Conservation (phyloP, 2,113 vertebrate genomes). For the Piprites chloris region DNA sequence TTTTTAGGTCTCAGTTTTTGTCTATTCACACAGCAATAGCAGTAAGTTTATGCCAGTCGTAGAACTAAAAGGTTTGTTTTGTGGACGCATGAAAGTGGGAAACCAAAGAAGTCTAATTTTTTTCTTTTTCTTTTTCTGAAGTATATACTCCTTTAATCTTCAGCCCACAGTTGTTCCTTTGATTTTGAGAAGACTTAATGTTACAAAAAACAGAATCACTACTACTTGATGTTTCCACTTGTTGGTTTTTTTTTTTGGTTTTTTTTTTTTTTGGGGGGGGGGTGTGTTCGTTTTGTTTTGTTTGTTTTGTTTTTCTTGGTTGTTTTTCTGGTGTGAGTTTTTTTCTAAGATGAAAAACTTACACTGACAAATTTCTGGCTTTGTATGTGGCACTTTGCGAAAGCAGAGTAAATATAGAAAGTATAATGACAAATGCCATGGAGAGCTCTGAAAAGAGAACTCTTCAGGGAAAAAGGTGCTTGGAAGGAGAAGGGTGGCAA, state of each 20-base stretch:
- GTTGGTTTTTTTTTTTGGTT: background rate
- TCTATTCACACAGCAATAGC: background rate
- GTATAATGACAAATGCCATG: background rate
- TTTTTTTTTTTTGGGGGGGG: too few species aligned
- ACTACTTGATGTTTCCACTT: background rate
- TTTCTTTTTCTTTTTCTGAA: background rate
- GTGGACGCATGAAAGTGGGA: background rate
- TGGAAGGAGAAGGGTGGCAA: background rate
- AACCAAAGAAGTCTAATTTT: background rate
- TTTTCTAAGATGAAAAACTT: background rate
- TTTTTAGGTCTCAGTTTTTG: background rate
- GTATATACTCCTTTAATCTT: background rate
- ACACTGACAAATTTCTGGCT: background rate
- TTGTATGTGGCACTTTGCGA: background rate
- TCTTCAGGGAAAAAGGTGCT: conserved; percentile 20
- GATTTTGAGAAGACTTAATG: background rate
- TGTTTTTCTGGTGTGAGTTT: accelerated
- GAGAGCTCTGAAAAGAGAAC: background rate
- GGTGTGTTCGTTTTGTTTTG: background rate
- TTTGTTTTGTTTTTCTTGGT: accelerated
- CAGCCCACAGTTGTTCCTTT: background rate
- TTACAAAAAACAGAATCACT: background rate
- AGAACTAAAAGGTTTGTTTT: background rate
- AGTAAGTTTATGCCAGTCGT: background rate
- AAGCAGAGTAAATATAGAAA: background rate